Conservation (phyloP, 2,113 vertebrate genomes). For the Microtus oregoni region DNA sequence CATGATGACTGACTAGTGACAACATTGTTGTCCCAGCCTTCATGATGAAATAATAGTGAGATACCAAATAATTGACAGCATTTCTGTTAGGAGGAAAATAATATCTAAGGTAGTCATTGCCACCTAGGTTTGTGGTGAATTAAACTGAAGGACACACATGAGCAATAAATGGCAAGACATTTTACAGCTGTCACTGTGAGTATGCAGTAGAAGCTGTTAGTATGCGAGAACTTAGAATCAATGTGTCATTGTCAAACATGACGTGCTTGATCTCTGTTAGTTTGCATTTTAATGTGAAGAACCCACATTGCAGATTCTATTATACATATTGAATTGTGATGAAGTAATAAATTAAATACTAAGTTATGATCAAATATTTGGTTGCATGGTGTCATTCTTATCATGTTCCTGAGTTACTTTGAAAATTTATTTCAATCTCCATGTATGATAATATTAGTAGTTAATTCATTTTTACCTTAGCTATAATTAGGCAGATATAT, state of each 20-base stretch:
- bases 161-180: background rate
- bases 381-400: background rate
- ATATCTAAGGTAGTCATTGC: constrained; percentile 10
- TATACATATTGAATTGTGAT: background rate
- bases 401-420: background rate
- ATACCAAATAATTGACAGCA: constrained; percentile 9
- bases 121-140: constrained; percentile 1
- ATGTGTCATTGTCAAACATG: constrained; percentile 26
- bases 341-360: background rate
- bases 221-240: background rate
- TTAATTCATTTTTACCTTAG: background rate
- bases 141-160: background rate
- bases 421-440: background rate
- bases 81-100: background rate
- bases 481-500: background rate
- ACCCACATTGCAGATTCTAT: background rate
- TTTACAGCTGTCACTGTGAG: constrained; percentile 21
- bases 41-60: background rate
- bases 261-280: background rate
- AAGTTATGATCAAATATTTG: background rate
- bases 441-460: background rate
- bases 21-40: background rate
- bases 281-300: background rate
- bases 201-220: background rate
- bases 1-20: background rate